phyloP scores from a whole-genome alignment of 2,113 vertebrate species.

The Fulica atra region DNA sequence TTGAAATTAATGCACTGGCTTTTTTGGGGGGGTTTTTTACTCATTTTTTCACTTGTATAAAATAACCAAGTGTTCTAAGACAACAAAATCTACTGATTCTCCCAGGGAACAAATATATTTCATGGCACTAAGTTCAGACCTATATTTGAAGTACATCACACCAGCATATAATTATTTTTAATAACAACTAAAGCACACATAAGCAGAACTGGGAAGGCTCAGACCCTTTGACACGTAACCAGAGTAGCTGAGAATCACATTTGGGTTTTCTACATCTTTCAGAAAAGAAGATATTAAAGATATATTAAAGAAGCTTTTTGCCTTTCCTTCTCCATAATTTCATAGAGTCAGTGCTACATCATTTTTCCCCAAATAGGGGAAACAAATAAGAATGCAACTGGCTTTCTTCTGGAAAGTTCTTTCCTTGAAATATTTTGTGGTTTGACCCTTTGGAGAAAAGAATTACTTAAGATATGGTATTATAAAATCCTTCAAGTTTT shows the following conservation, averaged over 20 bases:
- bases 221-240: not conserved
- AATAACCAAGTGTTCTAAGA: not conserved
- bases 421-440: not conserved
- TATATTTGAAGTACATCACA: rapidly evolving
- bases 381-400: not conserved
- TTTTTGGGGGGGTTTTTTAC: not conserved
- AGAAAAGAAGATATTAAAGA: not conserved
- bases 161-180: not conserved
- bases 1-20: not conserved
- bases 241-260: not conserved
- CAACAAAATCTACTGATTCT: not conserved
- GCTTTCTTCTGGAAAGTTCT: not conserved
- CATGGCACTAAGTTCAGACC: not conserved
- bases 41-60: not conserved
- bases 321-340: not conserved
- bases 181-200: not conserved
- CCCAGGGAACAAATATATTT: not conserved
- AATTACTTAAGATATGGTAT: not conserved
- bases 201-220: not conserved
- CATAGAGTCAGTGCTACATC: not conserved
- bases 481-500: not conserved
- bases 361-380: not conserved
- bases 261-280: not conserved
- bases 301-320: not conserved
- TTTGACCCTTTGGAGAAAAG: not conserved